Percentiles rank a stretch among this genome's conserved stretches.
Evolutionary conservation across 1,140 invertebrate species (phyloP).

Genomic region (Musca domestica): DNA sequence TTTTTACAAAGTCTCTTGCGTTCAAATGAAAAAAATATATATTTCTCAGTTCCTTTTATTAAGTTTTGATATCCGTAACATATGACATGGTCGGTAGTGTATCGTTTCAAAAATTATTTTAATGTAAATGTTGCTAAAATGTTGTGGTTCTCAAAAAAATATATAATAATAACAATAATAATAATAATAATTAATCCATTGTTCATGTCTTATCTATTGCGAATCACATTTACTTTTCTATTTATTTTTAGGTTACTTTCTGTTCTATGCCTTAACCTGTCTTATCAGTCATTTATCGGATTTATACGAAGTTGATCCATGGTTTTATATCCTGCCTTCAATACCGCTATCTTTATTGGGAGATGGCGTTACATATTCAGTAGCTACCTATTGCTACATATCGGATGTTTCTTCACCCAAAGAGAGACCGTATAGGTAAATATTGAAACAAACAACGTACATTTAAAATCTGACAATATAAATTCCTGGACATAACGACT

Average conservation of each 20-base stretch:
- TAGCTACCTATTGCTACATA: slow-evolving; percentile 62
- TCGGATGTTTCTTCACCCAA: slow-evolving; percentile 61
- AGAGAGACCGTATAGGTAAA: slow-evolving; percentile 56
- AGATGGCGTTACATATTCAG: slow-evolving; percentile 59
- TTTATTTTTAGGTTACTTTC: slow-evolving; percentile 34
- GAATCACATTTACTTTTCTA: too few species aligned
- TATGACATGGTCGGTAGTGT: too few species aligned
- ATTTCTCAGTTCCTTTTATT: too few species aligned
- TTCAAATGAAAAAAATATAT: too few species aligned
- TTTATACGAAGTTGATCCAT: slow-evolving; percentile 54
- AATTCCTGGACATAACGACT: too few species aligned
- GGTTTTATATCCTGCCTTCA: slow-evolving; percentile 60
- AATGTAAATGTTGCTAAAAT: too few species aligned
- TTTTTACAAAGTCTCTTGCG: too few species aligned
- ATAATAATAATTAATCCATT: too few species aligned
- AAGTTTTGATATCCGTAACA: too few species aligned
- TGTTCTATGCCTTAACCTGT: slow-evolving; percentile 41
- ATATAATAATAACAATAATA: too few species aligned
- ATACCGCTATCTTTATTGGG: slow-evolving; percentile 60
- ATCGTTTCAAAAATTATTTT: too few species aligned
- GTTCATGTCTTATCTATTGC: not conserved
- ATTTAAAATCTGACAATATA: not conserved
- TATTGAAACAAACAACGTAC: not conserved
- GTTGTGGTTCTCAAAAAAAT: too few species aligned
- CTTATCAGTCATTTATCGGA: slow-evolving; percentile 49